Evolutionary conservation across 2,888 invertebrate genomes (phyloP).

Genomic region (Aphidius colemani): DNA sequence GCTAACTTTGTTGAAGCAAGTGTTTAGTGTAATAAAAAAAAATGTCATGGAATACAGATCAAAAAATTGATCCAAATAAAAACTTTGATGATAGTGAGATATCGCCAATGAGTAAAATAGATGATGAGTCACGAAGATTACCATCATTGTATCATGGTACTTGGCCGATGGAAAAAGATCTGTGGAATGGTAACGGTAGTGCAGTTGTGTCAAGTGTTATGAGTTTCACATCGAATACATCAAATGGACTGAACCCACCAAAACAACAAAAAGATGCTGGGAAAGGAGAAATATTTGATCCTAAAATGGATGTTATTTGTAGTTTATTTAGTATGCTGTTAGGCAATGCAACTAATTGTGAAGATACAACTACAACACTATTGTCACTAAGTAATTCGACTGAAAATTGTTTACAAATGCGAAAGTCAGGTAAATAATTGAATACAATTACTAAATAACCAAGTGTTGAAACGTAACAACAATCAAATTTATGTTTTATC

Average conservation of each 20-base stretch:
- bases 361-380: constrained; percentile 86
- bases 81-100: background rate
- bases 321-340: constrained; percentile 82
- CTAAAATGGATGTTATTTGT: constrained; percentile 94
- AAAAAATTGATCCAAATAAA: background rate
- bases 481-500: background rate
- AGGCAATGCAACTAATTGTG: constrained; percentile 81
- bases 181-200: constrained; percentile 1
- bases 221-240: constrained; percentile 30
- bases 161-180: constrained; percentile 14
- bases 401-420: constrained; percentile 90
- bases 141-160: constrained; percentile 18
- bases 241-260: constrained; percentile 24
- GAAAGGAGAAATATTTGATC: constrained; percentile 57
- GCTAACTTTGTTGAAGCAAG: too few relatives aligned
- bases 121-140: background rate
- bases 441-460: too few relatives aligned
- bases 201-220: constrained; percentile 26
- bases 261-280: constrained; percentile 18
- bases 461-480: too few relatives aligned
- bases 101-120: background rate
- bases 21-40: background rate
- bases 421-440: constrained; percentile 70
- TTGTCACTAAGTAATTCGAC: constrained; percentile 88
- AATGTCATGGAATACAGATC: constrained; percentile 16